Percentiles rank a stretch among this genome's conserved stretches.
These are phyloP conservation scores for Tenodera sinensis DNA, from an alignment of 2,888 invertebrate genomes.

Conservation along the genomic window DNA sequence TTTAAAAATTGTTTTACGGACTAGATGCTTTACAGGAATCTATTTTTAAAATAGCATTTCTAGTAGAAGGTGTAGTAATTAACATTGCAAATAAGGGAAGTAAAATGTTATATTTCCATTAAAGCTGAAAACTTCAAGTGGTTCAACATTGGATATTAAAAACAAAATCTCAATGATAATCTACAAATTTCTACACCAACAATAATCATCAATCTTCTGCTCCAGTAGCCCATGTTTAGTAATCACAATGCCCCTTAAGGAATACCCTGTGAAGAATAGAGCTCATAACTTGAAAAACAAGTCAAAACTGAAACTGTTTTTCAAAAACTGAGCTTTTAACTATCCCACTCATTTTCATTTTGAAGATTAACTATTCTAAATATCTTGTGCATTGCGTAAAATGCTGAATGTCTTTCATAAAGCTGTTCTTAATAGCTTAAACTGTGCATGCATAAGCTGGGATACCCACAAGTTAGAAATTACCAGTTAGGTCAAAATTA, in stretches of 20 bases:
- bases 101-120: neutral
- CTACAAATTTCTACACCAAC: neutral
- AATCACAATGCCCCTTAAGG: neutral
- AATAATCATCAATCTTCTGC: neutral
- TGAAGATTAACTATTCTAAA: neutral
- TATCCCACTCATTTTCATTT: neutral
- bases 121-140: neutral
- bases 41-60: neutral
- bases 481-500: neutral
- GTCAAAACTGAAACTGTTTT: neutral
- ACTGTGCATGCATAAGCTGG: constrained; percentile 8
- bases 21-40: neutral
- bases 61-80: neutral
- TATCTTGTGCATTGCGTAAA: neutral
- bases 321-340: neutral
- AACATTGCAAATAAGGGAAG: neutral
- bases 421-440: neutral
- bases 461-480: neutral
- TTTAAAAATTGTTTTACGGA: neutral
- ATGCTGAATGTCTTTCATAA: neutral
- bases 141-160: neutral
- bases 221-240: neutral
- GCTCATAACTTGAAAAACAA: neutral
- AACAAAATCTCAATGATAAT: neutral
- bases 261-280: constrained; percentile 8